A percentile compares a stretch with the other conserved stretches of the same genome.
These are phyloP conservation scores for Ranitomeya imitator DNA, from an alignment of 2,113 vertebrate genomes.

Conservation along the genomic window DNA sequence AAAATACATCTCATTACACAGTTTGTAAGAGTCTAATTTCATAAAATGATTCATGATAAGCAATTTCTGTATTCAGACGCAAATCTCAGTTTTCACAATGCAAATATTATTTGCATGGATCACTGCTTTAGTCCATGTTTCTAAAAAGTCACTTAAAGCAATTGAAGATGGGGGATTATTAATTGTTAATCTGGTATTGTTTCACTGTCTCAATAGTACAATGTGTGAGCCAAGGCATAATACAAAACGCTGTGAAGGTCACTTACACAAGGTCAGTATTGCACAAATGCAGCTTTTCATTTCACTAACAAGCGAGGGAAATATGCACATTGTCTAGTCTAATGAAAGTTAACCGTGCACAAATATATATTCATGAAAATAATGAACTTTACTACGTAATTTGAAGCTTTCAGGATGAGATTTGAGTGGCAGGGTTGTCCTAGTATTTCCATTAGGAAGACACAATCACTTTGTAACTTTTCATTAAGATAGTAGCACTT, in stretches of 20 bases:
- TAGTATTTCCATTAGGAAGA: neutral
- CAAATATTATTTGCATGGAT: slow-evolving; percentile 37
- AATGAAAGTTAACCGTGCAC: neutral
- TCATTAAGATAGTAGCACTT: neutral
- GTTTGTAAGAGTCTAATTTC: slow-evolving; percentile 3
- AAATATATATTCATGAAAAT: neutral
- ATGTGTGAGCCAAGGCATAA: neutral
- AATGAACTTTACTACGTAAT: neutral
- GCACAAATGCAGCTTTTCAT: neutral
- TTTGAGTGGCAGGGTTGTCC: neutral
- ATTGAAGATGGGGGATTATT: slow-evolving; percentile 11
- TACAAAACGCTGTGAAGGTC: neutral
- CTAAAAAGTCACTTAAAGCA: slow-evolving; percentile 19
- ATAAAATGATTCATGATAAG: slow-evolving; percentile 21
- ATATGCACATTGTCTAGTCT: neutral
- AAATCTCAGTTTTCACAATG: neutral
- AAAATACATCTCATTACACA: slow-evolving; percentile 13
- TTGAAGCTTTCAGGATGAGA: neutral
- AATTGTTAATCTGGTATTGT: slow-evolving; percentile 29
- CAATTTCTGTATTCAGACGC: neutral
- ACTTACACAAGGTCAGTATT: slow-evolving; percentile 11
- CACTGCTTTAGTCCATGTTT: neutral
- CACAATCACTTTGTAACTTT: neutral
- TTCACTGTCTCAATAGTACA: neutral
- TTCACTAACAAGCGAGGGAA: neutral